A percentile compares a stretch with the other conserved stretches of the same genome.
phyloP scores from a whole-genome alignment of 2,113 vertebrate species.

The Nibea albiflora region DNA sequence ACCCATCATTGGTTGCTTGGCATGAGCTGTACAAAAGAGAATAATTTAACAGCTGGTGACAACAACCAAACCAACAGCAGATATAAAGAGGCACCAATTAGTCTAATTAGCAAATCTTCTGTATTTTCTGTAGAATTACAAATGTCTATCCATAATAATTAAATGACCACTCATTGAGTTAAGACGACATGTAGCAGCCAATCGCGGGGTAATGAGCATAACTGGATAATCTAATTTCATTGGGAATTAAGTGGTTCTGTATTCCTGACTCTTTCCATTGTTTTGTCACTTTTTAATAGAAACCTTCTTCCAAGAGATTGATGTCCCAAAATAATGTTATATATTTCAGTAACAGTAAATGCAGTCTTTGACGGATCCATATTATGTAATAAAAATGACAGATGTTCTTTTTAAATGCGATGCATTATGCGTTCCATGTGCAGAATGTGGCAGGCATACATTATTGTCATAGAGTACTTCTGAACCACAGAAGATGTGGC shows the following conservation, averaged over 20 bases:
- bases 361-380: background rate
- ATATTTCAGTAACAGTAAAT: background rate
- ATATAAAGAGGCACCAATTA: background rate
- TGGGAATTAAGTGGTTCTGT: background rate
- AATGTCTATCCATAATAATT: constrained; percentile 25
- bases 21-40: constrained; percentile 12
- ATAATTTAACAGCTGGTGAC: background rate
- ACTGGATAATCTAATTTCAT: constrained; percentile 21
- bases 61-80: constrained; percentile 20
- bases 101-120: constrained; percentile 27
- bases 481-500: background rate
- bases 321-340: background rate
- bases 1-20: constrained; percentile 8
- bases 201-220: constrained; percentile 49
- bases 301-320: background rate
- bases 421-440: background rate
- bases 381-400: background rate
- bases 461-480: background rate
- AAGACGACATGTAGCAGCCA: constrained; percentile 12
- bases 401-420: background rate
- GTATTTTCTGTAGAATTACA: constrained; percentile 20
- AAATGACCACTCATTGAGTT: constrained; percentile 25
- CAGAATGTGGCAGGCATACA: background rate
- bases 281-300: background rate
- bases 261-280: background rate